Percentiles rank a stretch among this genome's conserved stretches.
These are phyloP conservation scores for Micrasema minimum DNA, from an alignment of 1,140 invertebrate genomes.

Conservation along the genomic window DNA sequence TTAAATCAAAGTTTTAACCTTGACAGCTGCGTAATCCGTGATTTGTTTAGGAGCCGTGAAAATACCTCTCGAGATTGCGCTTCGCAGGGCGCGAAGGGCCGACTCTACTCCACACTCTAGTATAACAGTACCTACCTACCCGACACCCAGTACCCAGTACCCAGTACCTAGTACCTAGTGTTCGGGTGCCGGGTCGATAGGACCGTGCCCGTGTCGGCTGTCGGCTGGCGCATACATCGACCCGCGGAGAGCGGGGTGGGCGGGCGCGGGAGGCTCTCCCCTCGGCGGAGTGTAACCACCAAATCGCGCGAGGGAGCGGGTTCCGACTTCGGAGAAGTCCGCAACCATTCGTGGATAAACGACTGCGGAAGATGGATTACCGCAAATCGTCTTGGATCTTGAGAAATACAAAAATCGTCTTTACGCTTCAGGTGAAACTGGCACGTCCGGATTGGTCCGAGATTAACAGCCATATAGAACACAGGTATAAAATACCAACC, in stretches of 20 bases:
- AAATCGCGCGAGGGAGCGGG: too few relatives aligned
- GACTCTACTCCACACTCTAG: too few relatives aligned
- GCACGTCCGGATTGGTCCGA: too few relatives aligned
- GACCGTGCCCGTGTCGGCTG: conserved; percentile 4
- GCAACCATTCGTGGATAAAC: too few relatives aligned
- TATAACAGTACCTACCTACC: too few relatives aligned
- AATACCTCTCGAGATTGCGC: conserved; percentile 7
- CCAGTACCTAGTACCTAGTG: not conserved
- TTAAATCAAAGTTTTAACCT: conserved; percentile 28
- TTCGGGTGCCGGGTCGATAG: conserved; percentile 27
- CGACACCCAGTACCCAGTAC: not conserved
- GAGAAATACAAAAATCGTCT: too few relatives aligned
- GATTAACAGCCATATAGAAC: too few relatives aligned
- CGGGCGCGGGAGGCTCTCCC: not conserved
- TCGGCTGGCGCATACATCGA: conserved; percentile 32
- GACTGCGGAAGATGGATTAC: too few relatives aligned
- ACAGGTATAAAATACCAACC: too few relatives aligned
- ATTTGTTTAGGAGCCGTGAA: conserved; percentile 35
- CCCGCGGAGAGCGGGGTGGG: conserved; percentile 19
- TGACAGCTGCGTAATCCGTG: conserved; percentile 23
- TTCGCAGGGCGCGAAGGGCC: conserved; percentile 15
- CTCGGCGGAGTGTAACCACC: not conserved
- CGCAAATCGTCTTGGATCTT: too few relatives aligned
- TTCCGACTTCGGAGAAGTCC: too few relatives aligned
- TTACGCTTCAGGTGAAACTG: too few relatives aligned